These are phyloP conservation scores for Drosophila simulans DNA, from an alignment of 1,140 invertebrate genomes.

Conservation along the genomic window DNA sequence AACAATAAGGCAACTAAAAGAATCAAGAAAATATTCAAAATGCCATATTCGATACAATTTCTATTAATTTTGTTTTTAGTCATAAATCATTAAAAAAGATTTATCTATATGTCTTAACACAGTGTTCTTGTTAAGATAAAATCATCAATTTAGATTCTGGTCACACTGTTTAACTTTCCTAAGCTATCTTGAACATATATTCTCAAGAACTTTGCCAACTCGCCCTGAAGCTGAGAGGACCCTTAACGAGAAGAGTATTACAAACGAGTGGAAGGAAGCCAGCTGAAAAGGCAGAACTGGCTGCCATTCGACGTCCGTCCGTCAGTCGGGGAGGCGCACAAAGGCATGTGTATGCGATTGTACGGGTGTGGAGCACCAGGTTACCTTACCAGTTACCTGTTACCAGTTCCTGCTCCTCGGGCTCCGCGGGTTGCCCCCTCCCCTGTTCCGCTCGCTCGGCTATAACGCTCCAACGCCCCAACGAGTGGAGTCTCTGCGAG, in stretches of 20 bases:
- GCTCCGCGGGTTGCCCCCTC: neutral
- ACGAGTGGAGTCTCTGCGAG: constrained; percentile 28
- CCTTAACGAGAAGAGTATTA: neutral
- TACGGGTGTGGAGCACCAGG: constrained; percentile 19
- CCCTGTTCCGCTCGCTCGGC: constrained; percentile 28
- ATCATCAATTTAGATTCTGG: no score
- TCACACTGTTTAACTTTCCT: no score
- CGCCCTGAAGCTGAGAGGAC: neutral
- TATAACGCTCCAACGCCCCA: constrained; percentile 64
- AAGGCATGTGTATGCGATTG: constrained; percentile 33
- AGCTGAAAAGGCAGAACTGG: constrained; percentile 46
- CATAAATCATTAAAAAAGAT: no score
- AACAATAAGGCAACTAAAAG: neutral
- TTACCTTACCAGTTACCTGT: constrained; percentile 16
- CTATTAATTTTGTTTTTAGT: no score
- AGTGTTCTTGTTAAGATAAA: no score
- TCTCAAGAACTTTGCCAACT: neutral
- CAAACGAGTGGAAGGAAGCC: constrained; percentile 30
- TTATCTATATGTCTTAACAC: no score
- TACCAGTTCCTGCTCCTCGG: constrained; percentile 34
- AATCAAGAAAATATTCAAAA: no score
- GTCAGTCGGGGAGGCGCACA: constrained; percentile 35
- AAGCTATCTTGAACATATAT: no score
- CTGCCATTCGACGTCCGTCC: constrained; percentile 41
- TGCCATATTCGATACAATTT: no score